phyloP scores from a whole-genome alignment of 2,888 invertebrate species.

The Gibbula magus region DNA sequence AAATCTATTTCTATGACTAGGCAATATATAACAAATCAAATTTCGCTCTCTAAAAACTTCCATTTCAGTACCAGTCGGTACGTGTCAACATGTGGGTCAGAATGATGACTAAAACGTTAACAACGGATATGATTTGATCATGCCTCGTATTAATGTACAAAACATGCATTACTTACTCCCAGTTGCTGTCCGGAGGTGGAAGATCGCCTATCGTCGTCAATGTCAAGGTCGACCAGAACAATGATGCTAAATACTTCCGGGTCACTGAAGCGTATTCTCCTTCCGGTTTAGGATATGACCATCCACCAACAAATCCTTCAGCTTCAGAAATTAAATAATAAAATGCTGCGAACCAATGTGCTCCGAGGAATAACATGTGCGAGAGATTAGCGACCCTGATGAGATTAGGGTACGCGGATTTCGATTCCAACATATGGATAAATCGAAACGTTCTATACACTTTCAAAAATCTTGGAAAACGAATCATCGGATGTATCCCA shows the following conservation, averaged over 20 bases:
- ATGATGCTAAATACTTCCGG: slow-evolving; percentile 93
- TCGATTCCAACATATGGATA: slow-evolving; percentile 96
- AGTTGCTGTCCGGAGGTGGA: slow-evolving; percentile 95
- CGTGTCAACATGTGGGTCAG: not conserved
- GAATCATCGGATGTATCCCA: slow-evolving; percentile 83
- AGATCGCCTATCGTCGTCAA: slow-evolving; percentile 96
- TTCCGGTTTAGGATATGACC: slow-evolving; percentile 79
- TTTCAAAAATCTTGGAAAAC: slow-evolving; percentile 78
- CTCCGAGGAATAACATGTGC: slow-evolving; percentile 93
- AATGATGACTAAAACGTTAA: not conserved
- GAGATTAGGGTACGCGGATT: slow-evolving; percentile 96
- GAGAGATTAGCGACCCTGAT: slow-evolving; percentile 96
- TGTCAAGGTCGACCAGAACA: slow-evolving; percentile 97
- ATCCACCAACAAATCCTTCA: slow-evolving; percentile 77
- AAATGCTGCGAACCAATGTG: slow-evolving; percentile 98
- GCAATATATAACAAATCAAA: too few relatives aligned
- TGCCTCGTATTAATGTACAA: too few relatives aligned
- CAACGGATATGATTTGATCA: too few relatives aligned
- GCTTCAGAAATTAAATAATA: slow-evolving; percentile 92
- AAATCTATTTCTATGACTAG: too few relatives aligned
- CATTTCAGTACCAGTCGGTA: too few relatives aligned
- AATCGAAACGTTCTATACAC: slow-evolving; percentile 88
- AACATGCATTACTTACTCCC: slow-evolving; percentile 86
- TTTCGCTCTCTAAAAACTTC: too few relatives aligned
- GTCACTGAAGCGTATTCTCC: slow-evolving; percentile 87